These are phyloP conservation scores for Brachyalestes nurse DNA, from an alignment of 2,797 vertebrate genomes.

Conservation along the genomic window DNA sequence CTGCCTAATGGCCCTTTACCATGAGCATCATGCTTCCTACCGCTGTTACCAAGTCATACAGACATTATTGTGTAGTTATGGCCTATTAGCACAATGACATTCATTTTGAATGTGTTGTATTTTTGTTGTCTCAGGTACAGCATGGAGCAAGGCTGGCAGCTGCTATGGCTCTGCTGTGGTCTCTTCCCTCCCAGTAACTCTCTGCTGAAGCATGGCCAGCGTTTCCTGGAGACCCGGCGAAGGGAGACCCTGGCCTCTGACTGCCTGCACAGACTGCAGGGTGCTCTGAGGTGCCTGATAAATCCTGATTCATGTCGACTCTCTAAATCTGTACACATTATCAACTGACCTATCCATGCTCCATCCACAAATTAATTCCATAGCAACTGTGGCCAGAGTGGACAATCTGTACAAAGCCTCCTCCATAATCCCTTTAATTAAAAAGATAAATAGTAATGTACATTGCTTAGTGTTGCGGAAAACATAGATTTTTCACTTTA, in stretches of 20 bases:
- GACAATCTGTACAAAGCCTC: too few relatives aligned
- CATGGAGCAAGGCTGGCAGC: conserved; percentile 90
- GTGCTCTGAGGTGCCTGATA: conserved; percentile 82
- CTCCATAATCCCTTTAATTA: too few relatives aligned
- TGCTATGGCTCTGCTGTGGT: conserved; percentile 95
- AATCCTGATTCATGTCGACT: neutral
- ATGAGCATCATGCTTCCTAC: neutral
- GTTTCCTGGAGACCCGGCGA: conserved; percentile 87
- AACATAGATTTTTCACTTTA: too few relatives aligned
- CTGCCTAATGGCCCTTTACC: neutral
- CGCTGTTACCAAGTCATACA: neutral
- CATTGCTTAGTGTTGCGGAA: too few relatives aligned
- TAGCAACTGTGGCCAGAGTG: neutral
- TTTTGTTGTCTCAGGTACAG: conserved; percentile 81
- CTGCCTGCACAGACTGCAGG: conserved; percentile 86
- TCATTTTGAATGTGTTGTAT: neutral
- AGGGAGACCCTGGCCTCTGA: conserved; percentile 79
- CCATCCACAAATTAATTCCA: neutral
- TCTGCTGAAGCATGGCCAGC: conserved; percentile 87
- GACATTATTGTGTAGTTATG: neutral
- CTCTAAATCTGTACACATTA: neutral
- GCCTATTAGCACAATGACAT: neutral
- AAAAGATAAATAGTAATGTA: too few relatives aligned
- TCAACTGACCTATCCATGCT: neutral
- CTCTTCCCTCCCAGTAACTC: conserved; percentile 89